Conservation (phyloP, 2,113 vertebrate genomes). For the Mola mola region DNA sequence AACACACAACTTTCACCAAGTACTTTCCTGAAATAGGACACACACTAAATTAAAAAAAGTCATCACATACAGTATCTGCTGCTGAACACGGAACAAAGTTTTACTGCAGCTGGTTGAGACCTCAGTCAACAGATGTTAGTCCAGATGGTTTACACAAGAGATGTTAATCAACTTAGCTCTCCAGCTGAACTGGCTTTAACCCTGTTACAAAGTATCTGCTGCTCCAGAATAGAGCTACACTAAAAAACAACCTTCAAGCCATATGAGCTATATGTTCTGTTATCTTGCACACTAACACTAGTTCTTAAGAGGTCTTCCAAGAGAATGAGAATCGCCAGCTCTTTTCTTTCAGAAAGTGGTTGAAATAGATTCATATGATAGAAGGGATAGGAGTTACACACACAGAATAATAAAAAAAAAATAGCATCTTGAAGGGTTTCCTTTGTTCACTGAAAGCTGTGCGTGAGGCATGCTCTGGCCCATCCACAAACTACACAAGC, state of each 20-base stretch:
- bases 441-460: slow-evolving; percentile 15
- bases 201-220: slow-evolving; percentile 50
- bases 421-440: background rate
- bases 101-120: slow-evolving; percentile 51
- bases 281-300: background rate
- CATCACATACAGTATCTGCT: slow-evolving; percentile 8
- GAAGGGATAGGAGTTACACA: background rate
- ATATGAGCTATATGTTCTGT: slow-evolving; percentile 17
- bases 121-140: slow-evolving; percentile 60
- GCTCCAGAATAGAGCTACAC: slow-evolving; percentile 44
- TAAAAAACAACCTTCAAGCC: slow-evolving; percentile 41
- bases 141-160: slow-evolving; percentile 72
- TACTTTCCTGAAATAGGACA: slow-evolving; percentile 4
- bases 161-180: slow-evolving; percentile 69
- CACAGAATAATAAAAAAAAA: slow-evolving; percentile 1
- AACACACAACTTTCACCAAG: slow-evolving; percentile 2
- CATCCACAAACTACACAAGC: slow-evolving; percentile 57
- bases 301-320: background rate
- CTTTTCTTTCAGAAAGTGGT: slow-evolving; percentile 2
- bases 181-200: slow-evolving; percentile 57
- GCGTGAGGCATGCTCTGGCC: slow-evolving; percentile 52
- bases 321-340: slow-evolving; percentile 17
- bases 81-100: slow-evolving; percentile 42
- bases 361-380: background rate
- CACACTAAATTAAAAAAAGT: slow-evolving; percentile 8